Conservation (phyloP, 2,797 vertebrate genomes). For the Acanthiza pusilla region DNA sequence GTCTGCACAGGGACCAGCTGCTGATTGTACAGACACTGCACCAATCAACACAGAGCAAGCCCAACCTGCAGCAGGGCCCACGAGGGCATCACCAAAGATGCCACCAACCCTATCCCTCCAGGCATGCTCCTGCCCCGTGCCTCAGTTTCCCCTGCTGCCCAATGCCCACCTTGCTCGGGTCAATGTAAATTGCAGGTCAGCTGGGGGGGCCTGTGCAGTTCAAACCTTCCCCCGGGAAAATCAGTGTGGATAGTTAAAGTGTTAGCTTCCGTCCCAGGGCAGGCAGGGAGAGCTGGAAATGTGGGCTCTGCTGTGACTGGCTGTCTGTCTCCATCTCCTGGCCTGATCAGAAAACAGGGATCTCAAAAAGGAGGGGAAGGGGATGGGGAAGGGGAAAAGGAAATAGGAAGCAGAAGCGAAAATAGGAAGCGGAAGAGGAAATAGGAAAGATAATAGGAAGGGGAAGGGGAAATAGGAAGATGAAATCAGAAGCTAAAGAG, state of each 20-base stretch:
- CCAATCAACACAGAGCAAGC: fast-evolving
- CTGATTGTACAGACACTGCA: background rate
- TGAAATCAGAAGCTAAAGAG: too few relatives aligned
- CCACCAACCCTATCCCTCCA: background rate
- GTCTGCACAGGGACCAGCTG: background rate
- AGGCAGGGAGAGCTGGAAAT: background rate
- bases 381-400: too few relatives aligned
- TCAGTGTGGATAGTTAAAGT: background rate
- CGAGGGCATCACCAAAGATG: background rate
- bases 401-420: too few relatives aligned
- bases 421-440: too few relatives aligned
- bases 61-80: background rate
- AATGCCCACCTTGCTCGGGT: too few relatives aligned
- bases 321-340: conserved; percentile 43
- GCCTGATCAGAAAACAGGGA: background rate
- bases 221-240: background rate
- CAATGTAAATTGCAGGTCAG: background rate
- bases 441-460: too few relatives aligned
- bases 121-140: fast-evolving
- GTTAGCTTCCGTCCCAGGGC: background rate
- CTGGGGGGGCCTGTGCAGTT: background rate
- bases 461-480: too few relatives aligned
- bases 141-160: background rate
- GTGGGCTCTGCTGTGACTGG: background rate
- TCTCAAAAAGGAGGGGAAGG: background rate